Conservation (phyloP, 2,113 vertebrate genomes). For the Recurvirostra avosetta region DNA sequence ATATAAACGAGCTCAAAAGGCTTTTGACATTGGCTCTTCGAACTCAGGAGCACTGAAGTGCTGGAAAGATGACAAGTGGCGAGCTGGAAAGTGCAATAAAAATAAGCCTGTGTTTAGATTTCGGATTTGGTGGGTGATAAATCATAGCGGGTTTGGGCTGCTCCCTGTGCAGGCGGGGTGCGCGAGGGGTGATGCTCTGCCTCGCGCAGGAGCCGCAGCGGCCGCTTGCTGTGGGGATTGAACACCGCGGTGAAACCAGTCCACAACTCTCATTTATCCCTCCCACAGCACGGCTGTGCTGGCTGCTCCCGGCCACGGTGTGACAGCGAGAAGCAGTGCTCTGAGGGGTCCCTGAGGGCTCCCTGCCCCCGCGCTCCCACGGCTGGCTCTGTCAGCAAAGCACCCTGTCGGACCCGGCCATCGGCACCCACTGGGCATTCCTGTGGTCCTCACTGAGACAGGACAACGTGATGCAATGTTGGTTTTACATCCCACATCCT, state of each 20-base stretch:
- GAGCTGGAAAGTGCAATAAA: not conserved
- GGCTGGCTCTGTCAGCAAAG: too few species aligned
- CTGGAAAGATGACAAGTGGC: not conserved
- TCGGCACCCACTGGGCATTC: not conserved
- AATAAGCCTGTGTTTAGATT: not conserved
- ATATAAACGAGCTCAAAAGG: not conserved
- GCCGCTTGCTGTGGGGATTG: too few species aligned
- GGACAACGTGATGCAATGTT: rapidly evolving
- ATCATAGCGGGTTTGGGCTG: not conserved
- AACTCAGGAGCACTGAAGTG: not conserved
- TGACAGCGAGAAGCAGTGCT: not conserved
- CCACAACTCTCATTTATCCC: not conserved
- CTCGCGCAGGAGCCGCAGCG: not conserved
- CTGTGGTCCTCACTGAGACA: rapidly evolving
- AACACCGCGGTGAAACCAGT: not conserved
- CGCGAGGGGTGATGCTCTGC: not conserved
- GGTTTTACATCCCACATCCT: not conserved
- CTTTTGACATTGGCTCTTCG: not conserved
- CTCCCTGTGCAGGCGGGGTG: not conserved
- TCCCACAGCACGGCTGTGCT: rapidly evolving
- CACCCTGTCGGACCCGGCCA: not conserved
- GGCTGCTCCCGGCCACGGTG: not conserved
- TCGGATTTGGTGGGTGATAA: not conserved
- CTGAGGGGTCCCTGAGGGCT: rapidly evolving
- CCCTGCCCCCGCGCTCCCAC: not conserved